Conservation (phyloP, 2,113 vertebrate genomes). For the Pseudorasbora parva region DNA sequence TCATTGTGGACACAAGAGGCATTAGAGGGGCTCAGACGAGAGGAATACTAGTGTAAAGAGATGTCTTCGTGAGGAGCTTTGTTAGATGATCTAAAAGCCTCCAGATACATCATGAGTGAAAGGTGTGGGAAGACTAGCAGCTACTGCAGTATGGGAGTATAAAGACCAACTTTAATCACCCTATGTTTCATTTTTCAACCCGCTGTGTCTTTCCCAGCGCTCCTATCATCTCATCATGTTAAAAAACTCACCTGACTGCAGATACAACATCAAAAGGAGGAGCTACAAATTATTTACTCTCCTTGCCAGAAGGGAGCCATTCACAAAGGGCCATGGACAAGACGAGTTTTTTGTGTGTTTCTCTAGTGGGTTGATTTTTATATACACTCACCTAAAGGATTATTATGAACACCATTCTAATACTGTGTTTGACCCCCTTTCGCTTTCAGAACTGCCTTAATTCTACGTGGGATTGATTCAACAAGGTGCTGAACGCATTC, state of each 20-base stretch:
- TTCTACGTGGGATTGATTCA: too few species aligned
- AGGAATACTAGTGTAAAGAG: not conserved
- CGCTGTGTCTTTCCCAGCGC: not conserved
- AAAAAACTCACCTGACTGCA: constrained; percentile 39
- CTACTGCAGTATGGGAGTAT: constrained; percentile 23
- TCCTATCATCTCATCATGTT: constrained; percentile 39
- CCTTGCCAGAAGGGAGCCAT: constrained; percentile 25
- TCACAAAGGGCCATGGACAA: not conserved
- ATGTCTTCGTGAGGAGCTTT: constrained; percentile 11
- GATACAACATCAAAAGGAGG: constrained; percentile 45
- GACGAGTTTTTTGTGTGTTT: not conserved
- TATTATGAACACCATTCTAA: too few species aligned
- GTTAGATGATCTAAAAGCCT: constrained; percentile 15
- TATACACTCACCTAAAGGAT: too few species aligned
- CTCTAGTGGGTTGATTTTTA: too few species aligned
- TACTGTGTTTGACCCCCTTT: too few species aligned
- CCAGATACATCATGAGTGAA: constrained; percentile 3
- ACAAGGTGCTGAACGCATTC: too few species aligned
- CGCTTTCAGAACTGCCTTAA: too few species aligned
- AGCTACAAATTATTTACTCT: constrained; percentile 13
- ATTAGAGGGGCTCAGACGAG: constrained; percentile 3
- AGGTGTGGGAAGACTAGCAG: constrained; percentile 19
- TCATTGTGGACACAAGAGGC: constrained; percentile 43
- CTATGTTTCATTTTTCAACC: constrained; percentile 33
- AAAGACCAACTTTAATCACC: constrained; percentile 33